These are phyloP conservation scores for Lycodopsis pacificus DNA, from an alignment of 2,797 vertebrate genomes.

Conservation along the genomic window DNA sequence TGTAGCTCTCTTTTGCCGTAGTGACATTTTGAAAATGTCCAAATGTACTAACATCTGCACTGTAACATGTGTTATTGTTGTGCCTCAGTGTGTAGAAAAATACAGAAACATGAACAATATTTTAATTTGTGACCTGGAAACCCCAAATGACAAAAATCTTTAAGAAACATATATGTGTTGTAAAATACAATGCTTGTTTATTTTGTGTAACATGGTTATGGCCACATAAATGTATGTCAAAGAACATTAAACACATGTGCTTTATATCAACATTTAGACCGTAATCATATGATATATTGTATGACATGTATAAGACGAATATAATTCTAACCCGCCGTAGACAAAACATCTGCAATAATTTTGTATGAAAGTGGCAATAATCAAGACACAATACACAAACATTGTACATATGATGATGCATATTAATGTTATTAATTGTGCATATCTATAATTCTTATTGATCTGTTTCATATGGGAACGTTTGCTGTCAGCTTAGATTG, in stretches of 20 bases:
- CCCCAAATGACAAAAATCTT: conserved; percentile 13
- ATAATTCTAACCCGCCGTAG: conserved; percentile 7
- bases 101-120: conserved; percentile 8
- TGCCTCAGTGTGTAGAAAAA: conserved; percentile 55
- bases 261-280: neutral
- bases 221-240: conserved; percentile 12
- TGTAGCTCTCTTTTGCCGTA: conserved; percentile 38
- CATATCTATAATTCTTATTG: conserved; percentile 5
- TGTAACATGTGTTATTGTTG: conserved; percentile 44
- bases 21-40: conserved; percentile 35
- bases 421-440: neutral
- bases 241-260: neutral
- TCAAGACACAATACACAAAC: conserved; percentile 16
- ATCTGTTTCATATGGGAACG: conserved; percentile 18
- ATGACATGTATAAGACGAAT: neutral
- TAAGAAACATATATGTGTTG: conserved; percentile 2
- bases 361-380: conserved; percentile 8
- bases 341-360: neutral
- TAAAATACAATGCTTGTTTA: conserved; percentile 31
- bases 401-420: neutral
- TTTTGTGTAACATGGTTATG: conserved; percentile 15
- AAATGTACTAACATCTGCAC: conserved; percentile 35
- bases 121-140: conserved; percentile 38
- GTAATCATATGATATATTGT: neutral
- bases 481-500: neutral